Evolutionary conservation across 2,888 invertebrate species (phyloP), one percentile per base, ranked within the genome.

Genomic region (Campoplex capitator): DNA sequence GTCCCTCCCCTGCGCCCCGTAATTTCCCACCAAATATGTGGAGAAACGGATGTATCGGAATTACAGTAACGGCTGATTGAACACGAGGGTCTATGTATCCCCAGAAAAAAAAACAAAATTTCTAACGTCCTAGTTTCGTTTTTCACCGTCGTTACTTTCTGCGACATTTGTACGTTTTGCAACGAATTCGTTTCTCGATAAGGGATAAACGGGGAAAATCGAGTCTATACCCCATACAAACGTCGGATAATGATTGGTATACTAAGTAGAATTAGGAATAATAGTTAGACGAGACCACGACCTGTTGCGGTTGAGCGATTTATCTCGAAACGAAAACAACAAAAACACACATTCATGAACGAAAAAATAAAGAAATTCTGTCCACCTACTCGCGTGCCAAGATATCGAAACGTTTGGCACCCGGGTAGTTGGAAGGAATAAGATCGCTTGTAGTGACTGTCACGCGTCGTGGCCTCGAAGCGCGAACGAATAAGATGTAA

Each of bases 381-480:
- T 83, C 76, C 54, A 78, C 51, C 80, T 83, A 79, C 58, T 62
- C 80, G 51, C 48, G 73, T 23, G 68, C 38, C 71, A 54, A 45
- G 35, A 38, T 73, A 76, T 54, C 67, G 67, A 54, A 51, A 67
- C n/a, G 58, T 65, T 32, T 77, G 42, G 56, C 77, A 62, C 35
- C n/a, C 56, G 82, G 68, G 74, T 84, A 82, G 84, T 79, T 65
- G 78, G 73, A 71, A 65, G 76, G 75, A 82, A 83, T 62, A 48
- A 45, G 65, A 83, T 80, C 73, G 38, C 11, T 45, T n/a, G 38
- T 42, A 56, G 16, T n/a, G 45, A 58, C 87, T 83, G 85, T 88
- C 89, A 87, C 88, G 88, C 73, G 83, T 87, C 84, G 85, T 88
- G 88, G 88, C 76, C 88, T 77, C 79, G 42, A 73, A 58, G 9